These are phyloP conservation scores for Romanogobio albipinnatus DNA, from an alignment of 2,113 vertebrate genomes.

Conservation along the genomic window DNA sequence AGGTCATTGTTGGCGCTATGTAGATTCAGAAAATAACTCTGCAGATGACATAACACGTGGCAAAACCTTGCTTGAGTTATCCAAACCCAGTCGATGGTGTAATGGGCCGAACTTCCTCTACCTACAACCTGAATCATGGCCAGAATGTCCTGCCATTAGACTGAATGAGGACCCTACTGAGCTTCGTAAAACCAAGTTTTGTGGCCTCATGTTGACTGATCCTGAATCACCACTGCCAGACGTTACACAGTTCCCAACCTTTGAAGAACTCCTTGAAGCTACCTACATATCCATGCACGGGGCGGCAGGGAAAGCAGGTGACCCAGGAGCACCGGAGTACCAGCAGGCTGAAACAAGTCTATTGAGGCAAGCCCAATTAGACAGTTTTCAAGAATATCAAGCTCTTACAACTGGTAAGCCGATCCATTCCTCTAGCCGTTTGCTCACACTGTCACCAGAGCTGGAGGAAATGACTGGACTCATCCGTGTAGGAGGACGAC, in stretches of 20 bases:
- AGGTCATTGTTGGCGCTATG: too few species aligned
- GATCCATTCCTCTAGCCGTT: neutral
- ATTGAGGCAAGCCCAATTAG: neutral
- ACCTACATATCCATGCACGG: neutral
- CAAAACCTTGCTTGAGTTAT: neutral
- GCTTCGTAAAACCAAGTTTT: neutral
- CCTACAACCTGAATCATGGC: neutral
- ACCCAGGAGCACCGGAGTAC: neutral
- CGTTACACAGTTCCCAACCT: neutral
- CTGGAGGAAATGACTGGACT: neutral
- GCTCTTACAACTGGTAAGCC: neutral
- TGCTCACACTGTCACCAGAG: slow-evolving; percentile 10
- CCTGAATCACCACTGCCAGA: neutral
- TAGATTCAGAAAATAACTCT: too few species aligned
- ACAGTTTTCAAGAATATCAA: slow-evolving; percentile 7
- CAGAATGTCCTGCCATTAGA: neutral
- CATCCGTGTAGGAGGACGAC: slow-evolving; percentile 20
- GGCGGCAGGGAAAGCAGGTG: neutral
- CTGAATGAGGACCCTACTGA: neutral
- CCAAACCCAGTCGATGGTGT: neutral
- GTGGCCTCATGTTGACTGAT: neutral
- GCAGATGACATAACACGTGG: neutral
- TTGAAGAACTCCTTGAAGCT: neutral
- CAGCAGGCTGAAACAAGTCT: neutral
- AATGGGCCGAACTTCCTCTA: neutral